These are phyloP conservation scores for Cephus runcator DNA, from an alignment of 2,888 invertebrate species.

Conservation along the genomic window DNA sequence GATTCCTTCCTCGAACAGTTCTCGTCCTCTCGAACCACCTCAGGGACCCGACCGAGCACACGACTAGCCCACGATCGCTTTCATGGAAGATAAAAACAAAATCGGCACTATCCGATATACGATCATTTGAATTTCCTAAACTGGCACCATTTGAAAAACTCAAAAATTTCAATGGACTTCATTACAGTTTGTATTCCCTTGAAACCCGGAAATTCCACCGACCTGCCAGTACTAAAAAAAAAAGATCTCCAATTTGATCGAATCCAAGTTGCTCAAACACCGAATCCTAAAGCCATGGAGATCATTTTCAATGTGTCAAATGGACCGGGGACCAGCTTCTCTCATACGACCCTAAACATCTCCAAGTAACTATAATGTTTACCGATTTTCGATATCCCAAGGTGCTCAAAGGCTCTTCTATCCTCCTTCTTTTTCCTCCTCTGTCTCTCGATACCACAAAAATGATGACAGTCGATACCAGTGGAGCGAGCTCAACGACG, in stretches of 20 bases:
- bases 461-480: slow-evolving; percentile 19
- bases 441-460: slow-evolving; percentile 3
- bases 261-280: not conserved
- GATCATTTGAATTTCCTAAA: not conserved
- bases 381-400: slow-evolving; percentile 17
- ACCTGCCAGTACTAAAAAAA: not conserved
- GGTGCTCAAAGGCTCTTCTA: not conserved
- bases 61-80: not conserved
- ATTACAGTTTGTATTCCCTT: not conserved
- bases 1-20: not conserved
- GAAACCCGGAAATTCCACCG: not conserved
- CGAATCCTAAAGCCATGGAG: not conserved
- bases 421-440: not conserved
- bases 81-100: not conserved
- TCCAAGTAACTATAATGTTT: not conserved
- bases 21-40: not conserved
- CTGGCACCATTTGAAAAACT: not conserved
- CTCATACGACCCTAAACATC: not conserved
- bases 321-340: not conserved
- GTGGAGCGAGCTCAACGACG: slow-evolving; percentile 11
- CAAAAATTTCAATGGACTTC: not conserved
- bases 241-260: not conserved
- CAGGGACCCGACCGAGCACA: not conserved
- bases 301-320: not conserved
- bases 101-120: not conserved